Conservation (phyloP, 2,113 vertebrate species). For the Campylomormyrus numenius region DNA sequence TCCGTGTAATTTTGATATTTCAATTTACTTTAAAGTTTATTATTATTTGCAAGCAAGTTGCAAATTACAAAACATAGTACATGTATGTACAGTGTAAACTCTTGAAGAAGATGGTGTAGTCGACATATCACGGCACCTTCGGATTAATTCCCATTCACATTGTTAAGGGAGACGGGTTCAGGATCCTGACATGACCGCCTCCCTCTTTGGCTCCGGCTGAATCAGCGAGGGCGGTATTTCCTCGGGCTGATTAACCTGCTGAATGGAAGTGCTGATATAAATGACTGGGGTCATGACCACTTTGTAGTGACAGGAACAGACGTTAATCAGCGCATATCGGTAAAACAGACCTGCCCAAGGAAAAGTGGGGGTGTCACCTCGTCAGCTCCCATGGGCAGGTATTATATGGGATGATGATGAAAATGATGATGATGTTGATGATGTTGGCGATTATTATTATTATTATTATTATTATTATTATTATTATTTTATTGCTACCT, state of each 20-base stretch:
- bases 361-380: constrained; percentile 15
- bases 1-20: neutral
- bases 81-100: neutral
- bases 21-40: neutral
- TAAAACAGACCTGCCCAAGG: constrained; percentile 47
- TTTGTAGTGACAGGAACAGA: constrained; percentile 38
- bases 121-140: neutral
- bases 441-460: neutral
- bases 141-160: neutral
- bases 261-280: constrained; percentile 48
- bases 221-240: constrained; percentile 57
- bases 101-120: neutral
- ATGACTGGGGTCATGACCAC: constrained; percentile 50
- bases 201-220: constrained; percentile 41
- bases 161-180: neutral
- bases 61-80: neutral
- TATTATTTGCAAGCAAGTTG: neutral
- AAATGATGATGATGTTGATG: no score
- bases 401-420: neutral
- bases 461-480: neutral
- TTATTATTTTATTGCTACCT: neutral
- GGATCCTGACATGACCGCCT: constrained; percentile 24
- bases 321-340: constrained; percentile 49
- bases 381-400: neutral
- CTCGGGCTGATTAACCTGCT: constrained; percentile 54